Evolutionary conservation across 1,140 invertebrate genomes (phyloP).

Genomic region (Bombus picipes): DNA sequence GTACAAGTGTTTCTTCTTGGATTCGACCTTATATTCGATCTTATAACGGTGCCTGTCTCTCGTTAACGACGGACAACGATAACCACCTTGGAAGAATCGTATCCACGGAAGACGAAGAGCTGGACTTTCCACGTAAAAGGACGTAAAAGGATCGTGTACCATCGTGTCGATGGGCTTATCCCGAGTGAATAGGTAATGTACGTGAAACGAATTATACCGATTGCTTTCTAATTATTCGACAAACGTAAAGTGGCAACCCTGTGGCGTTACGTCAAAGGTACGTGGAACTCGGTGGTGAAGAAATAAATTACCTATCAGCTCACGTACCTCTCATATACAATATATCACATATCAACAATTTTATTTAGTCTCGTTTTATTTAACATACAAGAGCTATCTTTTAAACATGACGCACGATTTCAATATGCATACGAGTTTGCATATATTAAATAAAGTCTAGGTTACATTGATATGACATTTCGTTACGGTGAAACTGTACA

Average conservation of each 20-base stretch:
- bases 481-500: conserved; percentile 67
- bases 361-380: conserved; percentile 75
- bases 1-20: too few species aligned
- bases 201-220: too few species aligned
- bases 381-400: conserved; percentile 77
- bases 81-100: too few species aligned
- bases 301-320: conserved; percentile 9
- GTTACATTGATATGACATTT: conserved; percentile 72
- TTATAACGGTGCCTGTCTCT: too few species aligned
- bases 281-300: neutral
- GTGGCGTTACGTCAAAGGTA: neutral
- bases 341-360: conserved; percentile 70
- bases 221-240: too few species aligned
- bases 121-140: too few species aligned
- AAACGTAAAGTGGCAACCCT: neutral
- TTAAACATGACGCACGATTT: conserved; percentile 65
- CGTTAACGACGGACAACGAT: too few species aligned
- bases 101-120: too few species aligned
- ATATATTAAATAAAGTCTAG: conserved; percentile 66
- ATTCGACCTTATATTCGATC: too few species aligned
- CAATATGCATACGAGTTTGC: conserved; percentile 63
- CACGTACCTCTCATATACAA: conserved; percentile 20
- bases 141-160: too few species aligned
- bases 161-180: too few species aligned
- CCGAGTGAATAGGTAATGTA: too few species aligned